A percentile compares a stretch with the other conserved stretches of the same genome.
Evolutionary conservation across 2,888 invertebrate species (phyloP).

Genomic region (Polia nebulosa): DNA sequence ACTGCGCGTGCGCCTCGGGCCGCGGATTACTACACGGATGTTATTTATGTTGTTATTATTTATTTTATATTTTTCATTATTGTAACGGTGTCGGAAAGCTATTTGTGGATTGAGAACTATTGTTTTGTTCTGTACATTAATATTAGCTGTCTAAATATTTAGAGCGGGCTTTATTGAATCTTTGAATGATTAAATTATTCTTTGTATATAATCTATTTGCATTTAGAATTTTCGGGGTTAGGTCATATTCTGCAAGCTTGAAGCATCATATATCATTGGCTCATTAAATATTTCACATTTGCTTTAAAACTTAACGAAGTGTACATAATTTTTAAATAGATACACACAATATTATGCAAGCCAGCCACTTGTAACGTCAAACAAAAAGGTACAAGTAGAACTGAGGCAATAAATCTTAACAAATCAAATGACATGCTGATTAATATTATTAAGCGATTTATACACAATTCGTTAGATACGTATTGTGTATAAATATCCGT

Average conservation of each 20-base stretch:
- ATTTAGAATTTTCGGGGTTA: slow-evolving; percentile 15
- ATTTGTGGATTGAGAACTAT: slow-evolving; percentile 48
- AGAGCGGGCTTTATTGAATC: slow-evolving; percentile 34
- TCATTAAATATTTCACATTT: slow-evolving; percentile 54
- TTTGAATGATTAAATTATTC: slow-evolving; percentile 25
- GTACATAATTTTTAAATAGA: slow-evolving; percentile 50
- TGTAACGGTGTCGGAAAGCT: slow-evolving; percentile 59
- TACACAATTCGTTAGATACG: slow-evolving; percentile 68
- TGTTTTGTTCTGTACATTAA: slow-evolving; percentile 54
- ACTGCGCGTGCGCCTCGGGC: slow-evolving; percentile 63
- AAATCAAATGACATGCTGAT: slow-evolving; percentile 62
- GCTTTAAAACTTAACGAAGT: slow-evolving; percentile 58
- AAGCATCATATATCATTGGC: slow-evolving; percentile 51
- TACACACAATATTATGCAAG: slow-evolving; percentile 46
- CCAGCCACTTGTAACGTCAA: slow-evolving; percentile 26
- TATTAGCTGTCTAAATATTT: slow-evolving; percentile 44
- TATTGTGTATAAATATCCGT: slow-evolving; percentile 65
- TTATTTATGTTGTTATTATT: slow-evolving; percentile 62
- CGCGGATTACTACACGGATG: slow-evolving; percentile 55
- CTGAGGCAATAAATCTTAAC: slow-evolving; percentile 62
- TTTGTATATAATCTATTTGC: slow-evolving; percentile 4
- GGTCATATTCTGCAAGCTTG: slow-evolving; percentile 27
- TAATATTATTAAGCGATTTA: slow-evolving; percentile 63
- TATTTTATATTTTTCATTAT: slow-evolving; percentile 67
- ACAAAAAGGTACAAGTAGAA: slow-evolving; percentile 45